Conservation (phyloP, 2,797 vertebrate genomes). For the Xenops minutus region DNA sequence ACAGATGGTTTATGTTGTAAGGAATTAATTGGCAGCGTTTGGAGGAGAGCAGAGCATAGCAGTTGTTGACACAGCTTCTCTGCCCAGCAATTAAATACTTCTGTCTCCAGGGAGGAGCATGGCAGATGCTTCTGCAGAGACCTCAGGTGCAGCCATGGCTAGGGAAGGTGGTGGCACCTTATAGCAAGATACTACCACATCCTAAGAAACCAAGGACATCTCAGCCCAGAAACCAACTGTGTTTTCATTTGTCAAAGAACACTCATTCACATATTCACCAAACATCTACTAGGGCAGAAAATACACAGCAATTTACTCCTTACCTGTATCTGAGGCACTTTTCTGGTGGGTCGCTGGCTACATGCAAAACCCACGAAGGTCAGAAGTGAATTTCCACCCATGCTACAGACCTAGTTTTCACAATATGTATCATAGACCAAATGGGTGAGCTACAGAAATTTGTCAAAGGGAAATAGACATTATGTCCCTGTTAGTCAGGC, state of each 20-base stretch:
- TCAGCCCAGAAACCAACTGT: neutral
- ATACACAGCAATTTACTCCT: neutral
- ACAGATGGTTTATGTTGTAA: neutral
- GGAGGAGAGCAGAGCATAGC: neutral
- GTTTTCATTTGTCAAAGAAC: neutral
- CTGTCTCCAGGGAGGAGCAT: neutral
- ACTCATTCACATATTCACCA: neutral
- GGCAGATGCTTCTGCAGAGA: neutral
- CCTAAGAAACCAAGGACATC: neutral
- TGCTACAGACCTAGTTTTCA: neutral
- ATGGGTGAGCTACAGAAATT: neutral
- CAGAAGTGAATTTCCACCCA: neutral
- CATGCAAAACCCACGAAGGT: neutral
- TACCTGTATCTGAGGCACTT: neutral
- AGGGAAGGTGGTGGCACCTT: neutral
- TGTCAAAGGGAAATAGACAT: neutral
- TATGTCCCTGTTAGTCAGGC: accelerated
- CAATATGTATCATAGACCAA: neutral
- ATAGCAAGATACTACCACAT: neutral
- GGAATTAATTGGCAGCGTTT: neutral
- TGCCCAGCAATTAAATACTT: neutral
- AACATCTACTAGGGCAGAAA: neutral
- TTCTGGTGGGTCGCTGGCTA: neutral
- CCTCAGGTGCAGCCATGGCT: accelerated
- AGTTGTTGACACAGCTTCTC: neutral